Conservation (phyloP, 2,113 vertebrate species). For the Stegastes partitus region DNA sequence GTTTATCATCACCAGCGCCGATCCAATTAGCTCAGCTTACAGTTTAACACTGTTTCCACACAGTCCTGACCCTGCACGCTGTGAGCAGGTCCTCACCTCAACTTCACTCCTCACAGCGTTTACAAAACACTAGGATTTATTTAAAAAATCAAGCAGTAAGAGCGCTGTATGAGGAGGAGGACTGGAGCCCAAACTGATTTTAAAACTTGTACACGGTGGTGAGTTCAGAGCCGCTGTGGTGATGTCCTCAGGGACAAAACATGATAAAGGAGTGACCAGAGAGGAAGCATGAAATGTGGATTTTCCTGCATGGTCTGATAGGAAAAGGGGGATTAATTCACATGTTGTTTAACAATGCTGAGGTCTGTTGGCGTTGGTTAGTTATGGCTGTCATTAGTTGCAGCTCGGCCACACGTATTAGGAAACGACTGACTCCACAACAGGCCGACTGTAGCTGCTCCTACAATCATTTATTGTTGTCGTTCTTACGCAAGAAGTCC, state of each 20-base stretch:
- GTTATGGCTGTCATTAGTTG: not conserved
- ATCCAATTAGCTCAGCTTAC: conserved; percentile 58
- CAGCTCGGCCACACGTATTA: conserved; percentile 4
- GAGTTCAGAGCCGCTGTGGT: too few relatives aligned
- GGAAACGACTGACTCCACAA: not conserved
- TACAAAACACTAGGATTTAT: not conserved
- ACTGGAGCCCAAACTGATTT: too few relatives aligned
- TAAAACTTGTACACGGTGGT: too few relatives aligned
- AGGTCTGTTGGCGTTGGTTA: conserved; percentile 13
- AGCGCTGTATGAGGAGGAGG: too few relatives aligned
- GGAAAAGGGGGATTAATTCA: not conserved
- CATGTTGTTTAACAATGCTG: not conserved
- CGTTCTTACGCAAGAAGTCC: conserved; percentile 1
- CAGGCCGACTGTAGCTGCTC: not conserved
- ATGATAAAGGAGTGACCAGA: not conserved
- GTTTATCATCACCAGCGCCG: conserved; percentile 1
- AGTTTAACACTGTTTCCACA: conserved; percentile 4
- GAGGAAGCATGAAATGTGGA: not conserved
- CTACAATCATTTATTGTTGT: not conserved
- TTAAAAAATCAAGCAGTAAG: too few relatives aligned
- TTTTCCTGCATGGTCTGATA: not conserved
- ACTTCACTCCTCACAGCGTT: not conserved
- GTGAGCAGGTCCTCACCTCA: not conserved
- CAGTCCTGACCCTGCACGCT: not conserved
- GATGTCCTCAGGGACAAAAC: not conserved